Base-by-base conservation (phyloP, 2,888 invertebrate species). In the Eupsilia transversa region DNA sequence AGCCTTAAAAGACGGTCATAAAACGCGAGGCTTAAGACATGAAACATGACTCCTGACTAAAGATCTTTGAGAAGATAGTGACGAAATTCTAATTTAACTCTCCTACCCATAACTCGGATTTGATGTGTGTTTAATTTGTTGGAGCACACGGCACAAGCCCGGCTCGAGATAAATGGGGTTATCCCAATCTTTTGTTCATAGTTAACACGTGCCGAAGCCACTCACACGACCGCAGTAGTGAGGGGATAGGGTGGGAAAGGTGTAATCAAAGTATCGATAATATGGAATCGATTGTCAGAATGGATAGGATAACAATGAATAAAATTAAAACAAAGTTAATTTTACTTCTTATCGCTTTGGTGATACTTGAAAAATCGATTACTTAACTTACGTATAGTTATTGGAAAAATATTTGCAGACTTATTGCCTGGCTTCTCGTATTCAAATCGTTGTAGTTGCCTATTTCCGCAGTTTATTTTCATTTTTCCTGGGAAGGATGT, bases 131-230 rank as follows among this genome's bases (percentile, higher is more conserved):
- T 83, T 85, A 84, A 84, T 88, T 85, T 80, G 83, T 82, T 65
- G 35, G 72, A 80, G 83, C 72, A 72, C 57, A 72, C 77, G 74
- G 72, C 77, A 72, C 74, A 65, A 69, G 59, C 74, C 63, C 52
- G 33, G 57, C 43, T 80, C 46, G 61, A 80, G 72, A 88, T 88
- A 88, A 87, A 86, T 88, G 73, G 82, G 80, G 79, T 82, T 83
- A 83, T 86, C 75, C 87, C 85, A 88, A 87, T 87, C 88, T 87
- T 87, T 87, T 87, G 87, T 87, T 82, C 87, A 70, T 78, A 79
- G 80, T 81, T 84, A 79, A 82, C 85, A 87, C 87, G 84, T 87
- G 87, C 82, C 82, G 79, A 70, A 80, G 71, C 80, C 85, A 82
- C 80, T 83, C 76, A 83, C 74, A 80, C 67, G 84, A 68, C 72